Percentiles rank a stretch among this genome's conserved stretches.
Conservation (phyloP, 2,888 invertebrate genomes). For the Tinea semifulvella region DNA sequence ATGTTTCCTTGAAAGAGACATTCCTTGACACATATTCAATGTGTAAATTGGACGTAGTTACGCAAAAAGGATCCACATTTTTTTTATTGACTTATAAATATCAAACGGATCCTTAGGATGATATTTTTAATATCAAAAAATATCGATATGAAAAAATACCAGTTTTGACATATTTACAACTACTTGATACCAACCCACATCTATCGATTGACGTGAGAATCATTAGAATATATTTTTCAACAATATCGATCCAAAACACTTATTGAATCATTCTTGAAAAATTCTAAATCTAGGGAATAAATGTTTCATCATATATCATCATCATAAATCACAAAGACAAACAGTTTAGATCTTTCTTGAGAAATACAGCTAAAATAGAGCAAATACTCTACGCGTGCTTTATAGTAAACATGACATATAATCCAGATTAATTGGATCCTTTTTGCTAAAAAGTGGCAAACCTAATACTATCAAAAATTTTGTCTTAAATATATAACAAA, state of each 20-base stretch:
- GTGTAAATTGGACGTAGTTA: slow-evolving; percentile 9
- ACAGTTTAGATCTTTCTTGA: neutral
- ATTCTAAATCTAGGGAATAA: slow-evolving; percentile 11
- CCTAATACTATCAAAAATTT: neutral
- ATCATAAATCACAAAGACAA: slow-evolving; percentile 7
- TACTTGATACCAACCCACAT: slow-evolving; percentile 9
- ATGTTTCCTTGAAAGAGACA: too few species aligned
- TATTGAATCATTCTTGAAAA: slow-evolving; percentile 15
- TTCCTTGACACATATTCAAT: too few species aligned
- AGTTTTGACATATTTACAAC: neutral
- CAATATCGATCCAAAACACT: slow-evolving; percentile 10
- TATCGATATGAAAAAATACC: neutral
- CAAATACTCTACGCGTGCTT: neutral
- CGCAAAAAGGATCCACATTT: slow-evolving; percentile 8
- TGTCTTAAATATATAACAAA: neutral
- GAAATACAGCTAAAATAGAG: too few species aligned
- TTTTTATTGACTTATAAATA: neutral
- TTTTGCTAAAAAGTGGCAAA: neutral
- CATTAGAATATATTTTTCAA: slow-evolving; percentile 12
- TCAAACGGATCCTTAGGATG: slow-evolving; percentile 3
- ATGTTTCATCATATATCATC: too few species aligned
- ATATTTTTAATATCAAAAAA: slow-evolving; percentile 11
- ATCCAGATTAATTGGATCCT: neutral
- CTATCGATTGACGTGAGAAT: neutral
- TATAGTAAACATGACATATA: neutral